phyloP scores from a whole-genome alignment of 2,113 vertebrate genomes.

The Cygnus buccinator region DNA sequence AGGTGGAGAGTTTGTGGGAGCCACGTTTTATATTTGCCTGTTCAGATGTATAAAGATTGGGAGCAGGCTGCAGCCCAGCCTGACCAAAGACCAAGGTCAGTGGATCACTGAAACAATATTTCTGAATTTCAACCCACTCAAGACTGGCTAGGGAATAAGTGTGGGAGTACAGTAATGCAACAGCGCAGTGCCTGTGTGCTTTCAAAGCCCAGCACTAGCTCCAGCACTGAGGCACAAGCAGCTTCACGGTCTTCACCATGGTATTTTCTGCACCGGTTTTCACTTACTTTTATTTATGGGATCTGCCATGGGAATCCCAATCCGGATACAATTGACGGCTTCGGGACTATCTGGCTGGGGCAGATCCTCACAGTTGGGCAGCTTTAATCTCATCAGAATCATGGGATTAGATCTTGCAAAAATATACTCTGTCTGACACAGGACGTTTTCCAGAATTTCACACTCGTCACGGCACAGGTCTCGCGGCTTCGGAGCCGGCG shows the following conservation, averaged over 20 bases:
- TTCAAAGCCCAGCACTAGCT: not conserved
- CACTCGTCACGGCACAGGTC: constrained; percentile 97
- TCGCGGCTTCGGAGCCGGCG: constrained; percentile 86
- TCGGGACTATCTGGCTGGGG: constrained; percentile 89
- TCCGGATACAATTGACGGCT: constrained; percentile 92
- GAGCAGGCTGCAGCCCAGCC: not conserved
- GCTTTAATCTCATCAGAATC: constrained; percentile 94
- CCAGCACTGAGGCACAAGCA: not conserved
- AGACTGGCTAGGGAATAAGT: not conserved
- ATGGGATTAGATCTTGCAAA: constrained; percentile 96
- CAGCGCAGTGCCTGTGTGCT: fast-evolving
- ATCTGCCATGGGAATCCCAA: constrained; percentile 96
- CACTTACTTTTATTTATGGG: constrained; percentile 96
- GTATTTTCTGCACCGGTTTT: not conserved
- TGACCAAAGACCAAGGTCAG: not conserved
- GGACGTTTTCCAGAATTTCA: constrained; percentile 96
- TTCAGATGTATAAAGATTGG: not conserved
- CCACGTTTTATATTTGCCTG: not conserved
- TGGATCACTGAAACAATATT: not conserved
- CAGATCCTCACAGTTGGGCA: constrained; percentile 97
- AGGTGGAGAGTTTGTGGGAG: constrained; percentile 2
- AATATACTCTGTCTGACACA: constrained; percentile 98
- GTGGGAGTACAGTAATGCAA: fast-evolving
- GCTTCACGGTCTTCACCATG: not conserved
- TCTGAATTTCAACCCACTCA: not conserved